Conservation (phyloP, 2,113 vertebrate genomes). For the Ornithorhynchus anatinus region DNA sequence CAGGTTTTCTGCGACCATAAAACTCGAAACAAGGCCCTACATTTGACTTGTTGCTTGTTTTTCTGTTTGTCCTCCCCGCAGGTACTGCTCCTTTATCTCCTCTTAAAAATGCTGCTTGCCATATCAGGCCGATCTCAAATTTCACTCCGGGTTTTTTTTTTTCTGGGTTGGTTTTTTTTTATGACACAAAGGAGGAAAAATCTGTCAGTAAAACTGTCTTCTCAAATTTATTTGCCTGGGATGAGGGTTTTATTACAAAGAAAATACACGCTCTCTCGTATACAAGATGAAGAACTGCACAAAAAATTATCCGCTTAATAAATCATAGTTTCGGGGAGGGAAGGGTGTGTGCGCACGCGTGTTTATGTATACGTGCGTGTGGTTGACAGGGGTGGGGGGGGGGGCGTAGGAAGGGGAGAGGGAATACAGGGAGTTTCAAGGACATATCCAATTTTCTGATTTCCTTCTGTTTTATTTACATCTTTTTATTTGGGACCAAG, state of each 20-base stretch:
- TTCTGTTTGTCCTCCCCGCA: fast-evolving
- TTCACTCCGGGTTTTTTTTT: background rate
- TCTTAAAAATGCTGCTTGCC: slow-evolving; percentile 27
- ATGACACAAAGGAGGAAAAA: slow-evolving; percentile 38
- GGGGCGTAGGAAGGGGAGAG: background rate
- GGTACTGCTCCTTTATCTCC: slow-evolving; percentile 30
- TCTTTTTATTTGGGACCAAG: background rate
- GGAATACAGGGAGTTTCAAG: slow-evolving; percentile 45
- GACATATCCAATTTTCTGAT: slow-evolving; percentile 9
- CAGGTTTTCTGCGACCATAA: background rate
- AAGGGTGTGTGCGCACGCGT: no score
- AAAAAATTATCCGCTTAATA: slow-evolving; percentile 9
- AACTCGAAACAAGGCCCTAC: background rate
- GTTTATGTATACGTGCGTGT: no score
- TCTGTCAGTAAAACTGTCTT: slow-evolving; percentile 54
- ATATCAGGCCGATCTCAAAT: slow-evolving; percentile 20
- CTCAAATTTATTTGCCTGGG: slow-evolving; percentile 59
- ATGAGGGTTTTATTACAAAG: slow-evolving; percentile 64
- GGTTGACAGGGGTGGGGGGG: fast-evolving
- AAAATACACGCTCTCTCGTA: slow-evolving; percentile 28
- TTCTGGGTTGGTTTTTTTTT: slow-evolving; percentile 42
- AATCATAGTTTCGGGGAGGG: slow-evolving; percentile 1
- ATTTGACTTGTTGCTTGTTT: fast-evolving
- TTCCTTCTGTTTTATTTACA: background rate
- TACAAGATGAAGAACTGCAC: slow-evolving; percentile 1